These are phyloP conservation scores for Ptychoptera albimana DNA, from an alignment of 2,888 invertebrate species.

Conservation along the genomic window DNA sequence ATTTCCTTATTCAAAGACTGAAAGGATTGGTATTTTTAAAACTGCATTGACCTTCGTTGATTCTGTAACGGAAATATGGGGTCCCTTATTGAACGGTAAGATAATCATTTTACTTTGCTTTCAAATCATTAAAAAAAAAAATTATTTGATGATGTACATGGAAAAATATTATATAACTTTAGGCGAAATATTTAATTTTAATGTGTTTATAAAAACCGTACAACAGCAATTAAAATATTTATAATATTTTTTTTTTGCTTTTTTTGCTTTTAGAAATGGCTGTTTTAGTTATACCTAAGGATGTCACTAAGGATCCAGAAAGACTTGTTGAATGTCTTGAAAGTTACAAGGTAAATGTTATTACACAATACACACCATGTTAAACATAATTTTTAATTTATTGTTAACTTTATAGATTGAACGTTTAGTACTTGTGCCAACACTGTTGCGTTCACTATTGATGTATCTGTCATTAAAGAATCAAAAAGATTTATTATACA, in stretches of 20 bases:
- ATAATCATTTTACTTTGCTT: not conserved
- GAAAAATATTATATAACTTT: no score
- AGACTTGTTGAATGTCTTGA: slow-evolving; percentile 51
- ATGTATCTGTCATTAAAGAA: slow-evolving; percentile 51
- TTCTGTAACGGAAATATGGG: slow-evolving; percentile 78
- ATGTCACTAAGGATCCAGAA: slow-evolving; percentile 62
- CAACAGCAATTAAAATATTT: not conserved
- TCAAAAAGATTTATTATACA: slow-evolving; percentile 36
- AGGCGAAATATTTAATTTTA: not conserved
- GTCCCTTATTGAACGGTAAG: slow-evolving; percentile 55
- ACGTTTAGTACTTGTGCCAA: slow-evolving; percentile 72
- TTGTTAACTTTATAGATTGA: slow-evolving; percentile 39
- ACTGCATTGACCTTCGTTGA: slow-evolving; percentile 86
- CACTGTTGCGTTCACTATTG: slow-evolving; percentile 60
- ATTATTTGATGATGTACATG: not conserved
- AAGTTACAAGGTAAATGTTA: slow-evolving; percentile 43
- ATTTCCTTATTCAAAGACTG: slow-evolving; percentile 54
- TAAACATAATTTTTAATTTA: slow-evolving; percentile 4
- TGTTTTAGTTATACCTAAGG: slow-evolving; percentile 56
- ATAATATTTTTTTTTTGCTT: not conserved
- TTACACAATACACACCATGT: not conserved
- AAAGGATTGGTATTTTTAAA: slow-evolving; percentile 67
- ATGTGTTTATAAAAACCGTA: not conserved
- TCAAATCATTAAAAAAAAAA: not conserved
- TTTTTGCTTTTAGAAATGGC: slow-evolving; percentile 29